phyloP scores from a whole-genome alignment of 1,140 invertebrate genomes.

The Venturia canescens region DNA sequence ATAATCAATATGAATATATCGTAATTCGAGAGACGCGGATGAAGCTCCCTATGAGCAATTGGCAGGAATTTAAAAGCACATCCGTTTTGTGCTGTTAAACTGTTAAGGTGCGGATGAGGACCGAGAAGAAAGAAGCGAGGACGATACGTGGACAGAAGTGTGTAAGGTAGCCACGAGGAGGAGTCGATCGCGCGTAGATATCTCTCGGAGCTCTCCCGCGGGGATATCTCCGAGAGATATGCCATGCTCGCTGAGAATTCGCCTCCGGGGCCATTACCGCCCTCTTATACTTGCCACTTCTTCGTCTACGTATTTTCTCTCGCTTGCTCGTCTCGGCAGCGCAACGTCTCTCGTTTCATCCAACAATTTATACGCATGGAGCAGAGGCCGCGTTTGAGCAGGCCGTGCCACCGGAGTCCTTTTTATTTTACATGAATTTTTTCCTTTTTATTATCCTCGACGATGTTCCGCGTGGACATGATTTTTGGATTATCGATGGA shows the following conservation, averaged over 20 bases:
- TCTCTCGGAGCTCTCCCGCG: conserved; percentile 48
- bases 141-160: conserved; percentile 31
- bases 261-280: conserved; percentile 58
- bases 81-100: background rate
- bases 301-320: conserved; percentile 42
- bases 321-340: conserved; percentile 5
- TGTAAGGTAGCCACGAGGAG: conserved; percentile 46
- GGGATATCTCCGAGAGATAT: conserved; percentile 39
- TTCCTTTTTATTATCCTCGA: background rate
- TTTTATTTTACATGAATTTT: background rate
- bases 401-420: background rate
- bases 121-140: conserved; percentile 43
- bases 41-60: background rate
- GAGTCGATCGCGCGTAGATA: conserved; percentile 44
- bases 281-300: conserved; percentile 50
- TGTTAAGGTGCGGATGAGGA: conserved; percentile 49
- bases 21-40: too few relatives aligned
- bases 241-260: conserved; percentile 59
- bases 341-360: background rate
- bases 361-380: conserved; percentile 8
- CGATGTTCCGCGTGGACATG: background rate
- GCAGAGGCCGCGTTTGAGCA: background rate
- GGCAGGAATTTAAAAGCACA: background rate
- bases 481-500: too few relatives aligned
- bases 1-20: too few relatives aligned